Base-by-base conservation (phyloP, 2,888 invertebrate genomes). In the Dascillus cervinus region DNA sequence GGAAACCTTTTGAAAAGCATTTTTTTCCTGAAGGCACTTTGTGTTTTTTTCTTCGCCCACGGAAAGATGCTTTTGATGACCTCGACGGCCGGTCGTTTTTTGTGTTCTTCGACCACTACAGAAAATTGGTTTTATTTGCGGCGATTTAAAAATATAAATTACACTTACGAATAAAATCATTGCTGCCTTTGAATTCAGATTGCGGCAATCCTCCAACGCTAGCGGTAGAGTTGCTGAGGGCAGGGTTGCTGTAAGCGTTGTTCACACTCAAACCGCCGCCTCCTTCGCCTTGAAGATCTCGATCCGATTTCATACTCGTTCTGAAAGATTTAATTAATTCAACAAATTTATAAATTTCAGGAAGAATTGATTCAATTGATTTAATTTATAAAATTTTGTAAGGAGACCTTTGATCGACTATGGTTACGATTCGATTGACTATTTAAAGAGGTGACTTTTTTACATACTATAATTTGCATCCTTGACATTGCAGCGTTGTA, bases 1-100 rank as follows among this genome's bases (percentile, higher is more conserved):
- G 91, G 88, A 28, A 89, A 50, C 36, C 83, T 71, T 60, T 80
- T 82, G 62, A 79, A 72, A 12, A 88, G 67, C 40, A 73, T 78
- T 65, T 80, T 84, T 52, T 75, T 76, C 37, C 79, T 82, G 51
- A 77, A 76, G 4, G 65, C 60, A 17, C 65, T 65, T 30, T 56
- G 62, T 3, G 65, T 56, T 49, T 70, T 69, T 32, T 64, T 58
- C 30, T 58, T 61, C 3, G 70, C 46, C 65, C 71, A 71, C 23
- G 56, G 53, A 19, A 44, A 36, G 12, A 53, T 34, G 4, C 47
- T 35, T 37, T 51, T 52, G 10, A 56, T 29, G 5, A 43, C 32
- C 15, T 56, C 47, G 6, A 14, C 33, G 11, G 39, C 35, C 4
- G 41, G 26, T 11, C 32, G 34, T 32, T 38, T 36, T 21, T 46